A percentile compares a stretch with the other conserved stretches of the same genome.
Evolutionary conservation across 2,797 vertebrate genomes (phyloP).

Genomic region (Taeniopygia guttata): DNA sequence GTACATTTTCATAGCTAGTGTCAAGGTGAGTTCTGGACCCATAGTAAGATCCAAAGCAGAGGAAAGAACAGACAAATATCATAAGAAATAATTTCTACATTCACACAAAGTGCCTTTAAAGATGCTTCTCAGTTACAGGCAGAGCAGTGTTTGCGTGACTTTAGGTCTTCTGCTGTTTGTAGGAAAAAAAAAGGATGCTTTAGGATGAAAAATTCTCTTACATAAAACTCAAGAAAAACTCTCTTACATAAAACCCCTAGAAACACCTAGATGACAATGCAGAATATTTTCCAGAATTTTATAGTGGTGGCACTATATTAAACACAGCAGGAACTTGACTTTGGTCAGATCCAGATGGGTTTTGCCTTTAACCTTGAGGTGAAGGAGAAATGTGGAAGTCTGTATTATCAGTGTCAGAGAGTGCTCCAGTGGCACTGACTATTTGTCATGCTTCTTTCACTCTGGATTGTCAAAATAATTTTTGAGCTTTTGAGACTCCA

Average conservation of each 20-base stretch:
- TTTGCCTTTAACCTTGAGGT: background rate
- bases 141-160: background rate
- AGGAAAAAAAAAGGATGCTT: background rate
- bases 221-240: background rate
- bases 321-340: background rate
- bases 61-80: background rate
- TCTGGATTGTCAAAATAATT: background rate
- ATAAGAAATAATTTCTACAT: background rate
- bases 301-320: background rate
- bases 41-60: background rate
- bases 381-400: background rate
- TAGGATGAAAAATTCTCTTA: background rate
- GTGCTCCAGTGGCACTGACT: accelerated
- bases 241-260: too few relatives aligned
- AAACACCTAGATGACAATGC: background rate
- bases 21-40: background rate
- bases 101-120: background rate
- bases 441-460: background rate
- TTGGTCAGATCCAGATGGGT: background rate
- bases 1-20: background rate
- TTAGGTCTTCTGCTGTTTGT: background rate
- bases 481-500: background rate
- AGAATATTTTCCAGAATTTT: background rate
- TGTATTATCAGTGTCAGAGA: background rate
- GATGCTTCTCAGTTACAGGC: background rate